phyloP scores from a whole-genome alignment of 2,888 invertebrate genomes.

The Plagodis pulveraria region DNA sequence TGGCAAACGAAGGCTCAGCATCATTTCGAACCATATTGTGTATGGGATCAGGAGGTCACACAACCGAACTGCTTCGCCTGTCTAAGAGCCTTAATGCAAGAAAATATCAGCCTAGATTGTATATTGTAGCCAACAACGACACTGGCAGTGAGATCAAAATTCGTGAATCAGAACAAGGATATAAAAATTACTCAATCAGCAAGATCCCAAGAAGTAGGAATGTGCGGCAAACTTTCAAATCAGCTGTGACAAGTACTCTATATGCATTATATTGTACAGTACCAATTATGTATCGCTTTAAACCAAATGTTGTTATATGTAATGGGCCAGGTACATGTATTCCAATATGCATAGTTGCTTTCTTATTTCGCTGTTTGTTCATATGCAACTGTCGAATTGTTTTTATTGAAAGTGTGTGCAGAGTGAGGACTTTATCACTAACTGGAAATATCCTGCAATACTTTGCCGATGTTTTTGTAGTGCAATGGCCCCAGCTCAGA shows the following conservation, averaged over 20 bases:
- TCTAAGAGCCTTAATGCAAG: constrained; percentile 85
- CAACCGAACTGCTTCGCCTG: constrained; percentile 95
- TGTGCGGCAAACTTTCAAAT: constrained; percentile 94
- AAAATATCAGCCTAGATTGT: constrained; percentile 90
- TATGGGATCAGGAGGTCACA: constrained; percentile 95
- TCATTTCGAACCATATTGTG: constrained; percentile 85
- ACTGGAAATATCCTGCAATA: constrained; percentile 94
- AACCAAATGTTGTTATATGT: constrained; percentile 93
- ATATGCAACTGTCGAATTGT: constrained; percentile 90
- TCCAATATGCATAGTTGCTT: constrained; percentile 93
- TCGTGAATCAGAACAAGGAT: constrained; percentile 70
- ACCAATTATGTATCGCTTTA: constrained; percentile 87
- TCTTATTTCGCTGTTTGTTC: constrained; percentile 88
- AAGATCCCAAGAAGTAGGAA: constrained; percentile 93
- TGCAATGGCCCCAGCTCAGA: constrained; percentile 95
- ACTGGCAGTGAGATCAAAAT: constrained; percentile 90
- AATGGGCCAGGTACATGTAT: constrained; percentile 99
- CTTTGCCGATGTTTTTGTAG: constrained; percentile 93
- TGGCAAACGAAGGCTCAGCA: constrained; percentile 44
- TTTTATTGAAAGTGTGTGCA: constrained; percentile 97
- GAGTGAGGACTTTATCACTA: constrained; percentile 95
- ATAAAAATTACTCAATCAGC: constrained; percentile 74
- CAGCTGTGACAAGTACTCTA: constrained; percentile 91
- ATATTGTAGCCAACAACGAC: constrained; percentile 92
- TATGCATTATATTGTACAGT: constrained; percentile 88